Evolutionary conservation across 2,888 invertebrate species (phyloP), one percentile per base, ranked within the genome.

Genomic region (Adelphocoris suturalis): DNA sequence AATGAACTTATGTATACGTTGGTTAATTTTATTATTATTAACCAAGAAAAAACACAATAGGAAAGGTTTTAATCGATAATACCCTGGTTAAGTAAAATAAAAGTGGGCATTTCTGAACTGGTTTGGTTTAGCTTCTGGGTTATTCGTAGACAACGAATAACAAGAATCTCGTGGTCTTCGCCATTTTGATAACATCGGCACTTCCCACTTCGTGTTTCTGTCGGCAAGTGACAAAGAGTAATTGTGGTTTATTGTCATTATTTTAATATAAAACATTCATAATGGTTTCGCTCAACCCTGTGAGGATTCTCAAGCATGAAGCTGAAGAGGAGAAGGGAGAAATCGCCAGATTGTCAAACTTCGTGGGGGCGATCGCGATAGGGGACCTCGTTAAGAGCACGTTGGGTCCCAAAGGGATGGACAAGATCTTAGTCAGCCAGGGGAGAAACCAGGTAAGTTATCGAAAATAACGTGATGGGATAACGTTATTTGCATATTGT

Each of bases 281-380:
- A 90, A 90, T 90, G 96, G 96, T 97, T 93, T 97, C 98, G 91
- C 94, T 99, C 92, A 98, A 99, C 94, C 98, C 99, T 88, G 96
- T 99, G 57, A 96, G 98, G 94, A 97, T 99, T 93, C 95, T 99
- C 92, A 99, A 97, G 94, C 96, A 97, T 94, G 98, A 99, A 92
- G 99, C 99, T 0, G 99, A 99, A 93, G 99, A 99, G 94, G 99
- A 99, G 93, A 99, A 98, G 93, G 98, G 97, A 27, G 99, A 99
- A 94, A 97, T 97, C 93, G 99, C 99, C 92, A 97, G 99, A 90
- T 94, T 99, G 94, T 99, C 99, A 90, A 98, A 98, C 92, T 99
- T 99, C 93, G 97, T 99, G 92, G 99, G 99, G 87, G 99, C 99
- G 27, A 99, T 99, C 92, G 99, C 99, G 16, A 98, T 99, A 93